These are phyloP conservation scores for Nibea coibor DNA, from an alignment of 2,113 vertebrate genomes.

Conservation along the genomic window DNA sequence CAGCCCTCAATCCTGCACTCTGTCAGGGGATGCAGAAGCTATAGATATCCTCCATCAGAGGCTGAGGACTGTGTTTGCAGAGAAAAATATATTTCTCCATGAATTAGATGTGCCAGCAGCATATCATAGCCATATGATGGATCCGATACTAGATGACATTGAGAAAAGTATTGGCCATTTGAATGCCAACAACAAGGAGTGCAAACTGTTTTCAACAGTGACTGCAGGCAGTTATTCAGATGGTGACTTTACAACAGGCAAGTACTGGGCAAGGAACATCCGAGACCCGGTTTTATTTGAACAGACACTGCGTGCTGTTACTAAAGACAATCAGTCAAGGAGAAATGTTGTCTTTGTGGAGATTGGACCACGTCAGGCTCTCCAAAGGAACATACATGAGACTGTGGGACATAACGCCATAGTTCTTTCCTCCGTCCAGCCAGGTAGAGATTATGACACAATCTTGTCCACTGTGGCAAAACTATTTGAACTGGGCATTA, in stretches of 20 bases:
- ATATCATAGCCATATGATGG: conserved; percentile 90
- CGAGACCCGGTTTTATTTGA: conserved; percentile 87
- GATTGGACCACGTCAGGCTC: conserved; percentile 85
- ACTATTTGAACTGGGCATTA: conserved; percentile 87
- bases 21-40: conserved; percentile 85
- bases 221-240: conserved; percentile 77
- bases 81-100: conserved; percentile 84
- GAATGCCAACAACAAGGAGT: conserved; percentile 61
- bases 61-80: conserved; percentile 72
- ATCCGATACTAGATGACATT: conserved; percentile 82
- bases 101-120: conserved; percentile 84
- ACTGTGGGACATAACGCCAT: conserved; percentile 80
- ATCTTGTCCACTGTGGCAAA: conserved; percentile 79
- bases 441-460: conserved; percentile 79
- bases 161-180: conserved; percentile 76
- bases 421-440: conserved; percentile 84
- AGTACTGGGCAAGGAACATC: conserved; percentile 89
- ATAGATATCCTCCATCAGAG: conserved; percentile 77
- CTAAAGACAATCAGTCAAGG: conserved; percentile 43
- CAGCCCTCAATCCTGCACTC: conserved; percentile 88
- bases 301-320: conserved; percentile 76
- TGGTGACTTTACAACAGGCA: conserved; percentile 83
- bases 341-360: conserved; percentile 87
- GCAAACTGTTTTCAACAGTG: conserved; percentile 87
- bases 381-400: conserved; percentile 87